Evolutionary conservation across 2,797 vertebrate species (phyloP).

Genomic region (Malurus splendens): DNA sequence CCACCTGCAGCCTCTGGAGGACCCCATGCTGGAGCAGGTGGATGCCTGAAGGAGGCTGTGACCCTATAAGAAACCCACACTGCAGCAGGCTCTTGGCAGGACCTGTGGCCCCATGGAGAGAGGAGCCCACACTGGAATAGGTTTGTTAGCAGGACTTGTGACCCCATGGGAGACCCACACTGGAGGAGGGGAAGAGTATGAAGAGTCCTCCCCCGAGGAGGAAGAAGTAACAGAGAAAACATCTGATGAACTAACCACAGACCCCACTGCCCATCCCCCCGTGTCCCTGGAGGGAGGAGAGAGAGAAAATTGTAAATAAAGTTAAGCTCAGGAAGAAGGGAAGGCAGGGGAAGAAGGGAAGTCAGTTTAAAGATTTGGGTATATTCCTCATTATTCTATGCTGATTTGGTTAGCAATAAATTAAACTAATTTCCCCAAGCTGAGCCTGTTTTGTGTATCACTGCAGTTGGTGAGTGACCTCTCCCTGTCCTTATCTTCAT

Average conservation of each 20-base stretch:
- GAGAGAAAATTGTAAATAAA: not conserved
- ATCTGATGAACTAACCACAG: not conserved
- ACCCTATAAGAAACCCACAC: not conserved
- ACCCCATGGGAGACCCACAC: not conserved
- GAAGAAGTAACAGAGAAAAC: not conserved
- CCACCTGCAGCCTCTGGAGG: not conserved
- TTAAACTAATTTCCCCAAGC: not conserved
- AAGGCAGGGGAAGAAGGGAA: not conserved
- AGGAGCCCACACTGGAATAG: not conserved
- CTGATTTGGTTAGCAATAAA: not conserved
- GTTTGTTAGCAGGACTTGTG: not conserved
- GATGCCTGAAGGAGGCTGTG: not conserved
- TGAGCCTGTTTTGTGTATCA: not conserved
- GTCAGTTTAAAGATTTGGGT: not conserved
- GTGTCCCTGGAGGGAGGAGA: not conserved
- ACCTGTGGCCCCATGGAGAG: not conserved
- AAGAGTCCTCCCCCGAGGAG: not conserved
- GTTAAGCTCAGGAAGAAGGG: not conserved
- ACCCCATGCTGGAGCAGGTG: not conserved
- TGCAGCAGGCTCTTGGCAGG: not conserved
- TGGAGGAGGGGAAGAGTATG: not conserved
- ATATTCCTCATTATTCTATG: not conserved
- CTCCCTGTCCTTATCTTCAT: not conserved
- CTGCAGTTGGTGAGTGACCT: not conserved
- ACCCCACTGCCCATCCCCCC: fast-evolving